Conservation (phyloP, 2,113 vertebrate species). For the Nothocercus nigrocapillus region DNA sequence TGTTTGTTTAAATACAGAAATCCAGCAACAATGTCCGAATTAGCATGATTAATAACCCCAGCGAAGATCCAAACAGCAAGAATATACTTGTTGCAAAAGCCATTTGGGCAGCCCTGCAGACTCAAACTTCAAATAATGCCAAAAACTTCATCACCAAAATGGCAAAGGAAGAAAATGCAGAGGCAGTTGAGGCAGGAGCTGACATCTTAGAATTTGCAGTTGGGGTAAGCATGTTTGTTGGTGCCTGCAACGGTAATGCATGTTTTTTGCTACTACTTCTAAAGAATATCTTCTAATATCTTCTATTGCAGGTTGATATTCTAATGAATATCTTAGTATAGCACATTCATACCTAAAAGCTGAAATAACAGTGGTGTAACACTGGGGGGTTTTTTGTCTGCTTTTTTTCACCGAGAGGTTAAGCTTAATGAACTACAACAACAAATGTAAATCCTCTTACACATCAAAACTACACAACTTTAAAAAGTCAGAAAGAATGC, state of each 20-base stretch:
- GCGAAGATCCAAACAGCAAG: constrained; percentile 69
- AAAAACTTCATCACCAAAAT: constrained; percentile 99
- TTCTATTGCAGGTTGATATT: too few species aligned
- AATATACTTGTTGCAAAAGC: constrained; percentile 83
- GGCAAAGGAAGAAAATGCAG: constrained; percentile 89
- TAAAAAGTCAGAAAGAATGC: neutral
- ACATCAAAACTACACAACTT: accelerated
- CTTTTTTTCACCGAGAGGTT: neutral
- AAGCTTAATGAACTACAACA: neutral
- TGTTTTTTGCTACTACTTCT: neutral
- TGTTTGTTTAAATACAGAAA: constrained; percentile 74
- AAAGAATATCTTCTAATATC: too few species aligned
- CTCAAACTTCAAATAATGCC: constrained; percentile 91
- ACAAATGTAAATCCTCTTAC: neutral
- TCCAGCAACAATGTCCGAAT: constrained; percentile 93
- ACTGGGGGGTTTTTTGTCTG: neutral
- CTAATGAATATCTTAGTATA: neutral
- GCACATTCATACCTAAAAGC: neutral
- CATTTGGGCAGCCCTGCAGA: constrained; percentile 94
- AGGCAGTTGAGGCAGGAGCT: constrained; percentile 81
- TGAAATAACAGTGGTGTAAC: neutral
- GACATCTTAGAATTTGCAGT: constrained; percentile 88
- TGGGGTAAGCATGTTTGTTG: constrained; percentile 82
- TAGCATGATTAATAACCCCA: constrained; percentile 92
- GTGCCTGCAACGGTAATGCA: neutral